Percentiles rank a stretch among this genome's conserved stretches.
Evolutionary conservation across 2,113 vertebrate species (phyloP).

Genomic region (Callorhinus ursinus): DNA sequence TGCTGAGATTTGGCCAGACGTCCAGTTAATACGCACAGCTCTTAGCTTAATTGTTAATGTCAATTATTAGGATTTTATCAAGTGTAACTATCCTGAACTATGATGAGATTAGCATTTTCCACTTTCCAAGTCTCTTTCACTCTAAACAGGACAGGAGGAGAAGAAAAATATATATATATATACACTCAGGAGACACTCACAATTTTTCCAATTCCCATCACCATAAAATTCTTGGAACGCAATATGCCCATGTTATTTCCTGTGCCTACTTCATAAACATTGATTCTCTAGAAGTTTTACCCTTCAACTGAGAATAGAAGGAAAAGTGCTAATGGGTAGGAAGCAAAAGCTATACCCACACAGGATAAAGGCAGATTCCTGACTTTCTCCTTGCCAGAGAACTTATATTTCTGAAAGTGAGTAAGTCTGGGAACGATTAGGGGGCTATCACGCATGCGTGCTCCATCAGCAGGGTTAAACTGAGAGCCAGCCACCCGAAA

Average conservation of each 20-base stretch:
- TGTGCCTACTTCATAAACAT: background rate
- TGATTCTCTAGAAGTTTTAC: background rate
- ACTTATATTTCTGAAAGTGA: background rate
- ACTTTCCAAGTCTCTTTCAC: slow-evolving; percentile 30
- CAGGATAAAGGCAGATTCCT: background rate
- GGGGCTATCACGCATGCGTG: accelerated
- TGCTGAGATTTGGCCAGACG: background rate
- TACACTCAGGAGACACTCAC: background rate
- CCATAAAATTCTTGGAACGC: background rate
- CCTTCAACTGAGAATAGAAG: background rate
- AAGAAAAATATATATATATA: background rate
- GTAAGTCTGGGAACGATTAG: no score
- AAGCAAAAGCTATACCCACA: background rate
- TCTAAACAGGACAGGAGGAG: background rate
- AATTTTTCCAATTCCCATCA: background rate
- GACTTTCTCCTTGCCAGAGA: background rate
- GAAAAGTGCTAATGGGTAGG: background rate
- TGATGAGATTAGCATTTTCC: background rate
- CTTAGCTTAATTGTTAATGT: background rate
- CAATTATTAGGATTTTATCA: slow-evolving; percentile 25
- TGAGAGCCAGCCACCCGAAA: background rate
- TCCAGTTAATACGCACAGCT: background rate
- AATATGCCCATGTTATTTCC: background rate
- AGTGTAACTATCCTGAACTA: background rate
- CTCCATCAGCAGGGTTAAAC: no score